Percentiles rank a stretch among this genome's conserved stretches.
Evolutionary conservation across 1,140 invertebrate genomes (phyloP).

Genomic region (Hesperophylax magnus): DNA sequence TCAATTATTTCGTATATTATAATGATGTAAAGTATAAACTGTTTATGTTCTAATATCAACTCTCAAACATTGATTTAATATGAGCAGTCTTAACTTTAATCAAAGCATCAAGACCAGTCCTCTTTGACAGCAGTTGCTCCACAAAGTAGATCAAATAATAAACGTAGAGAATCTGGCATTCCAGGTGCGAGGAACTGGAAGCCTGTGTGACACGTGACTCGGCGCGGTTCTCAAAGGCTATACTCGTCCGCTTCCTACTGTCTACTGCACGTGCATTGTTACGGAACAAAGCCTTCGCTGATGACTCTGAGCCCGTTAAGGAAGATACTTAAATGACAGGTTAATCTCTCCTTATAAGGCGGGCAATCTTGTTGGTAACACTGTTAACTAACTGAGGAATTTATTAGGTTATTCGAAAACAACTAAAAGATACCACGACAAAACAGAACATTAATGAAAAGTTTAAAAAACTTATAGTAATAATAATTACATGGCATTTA

Average conservation of each 20-base stretch:
- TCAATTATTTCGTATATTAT: no score
- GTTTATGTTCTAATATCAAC: background rate
- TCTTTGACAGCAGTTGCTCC: background rate
- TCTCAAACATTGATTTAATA: background rate
- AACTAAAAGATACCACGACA: background rate
- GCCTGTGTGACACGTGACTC: conserved; percentile 15
- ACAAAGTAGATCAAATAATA: conserved; percentile 21
- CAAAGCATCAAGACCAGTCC: background rate
- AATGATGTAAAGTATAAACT: no score
- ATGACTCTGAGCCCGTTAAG: background rate
- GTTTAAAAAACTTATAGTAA: no score
- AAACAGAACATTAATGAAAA: no score
- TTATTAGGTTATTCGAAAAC: background rate
- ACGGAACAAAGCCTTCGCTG: conserved; percentile 13
- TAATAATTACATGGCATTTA: no score
- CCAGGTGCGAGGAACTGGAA: background rate
- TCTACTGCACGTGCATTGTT: conserved; percentile 22
- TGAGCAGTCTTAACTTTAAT: background rate
- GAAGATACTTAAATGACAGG: conserved; percentile 17
- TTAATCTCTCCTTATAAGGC: conserved; percentile 23
- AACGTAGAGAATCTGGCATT: conserved; percentile 21
- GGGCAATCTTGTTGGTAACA: background rate
- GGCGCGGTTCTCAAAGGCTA: background rate
- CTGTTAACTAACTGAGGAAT: background rate
- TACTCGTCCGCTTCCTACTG: background rate